Evolutionary conservation across 2,888 invertebrate species (phyloP).

Genomic region (Caenorhabditis sinica): DNA sequence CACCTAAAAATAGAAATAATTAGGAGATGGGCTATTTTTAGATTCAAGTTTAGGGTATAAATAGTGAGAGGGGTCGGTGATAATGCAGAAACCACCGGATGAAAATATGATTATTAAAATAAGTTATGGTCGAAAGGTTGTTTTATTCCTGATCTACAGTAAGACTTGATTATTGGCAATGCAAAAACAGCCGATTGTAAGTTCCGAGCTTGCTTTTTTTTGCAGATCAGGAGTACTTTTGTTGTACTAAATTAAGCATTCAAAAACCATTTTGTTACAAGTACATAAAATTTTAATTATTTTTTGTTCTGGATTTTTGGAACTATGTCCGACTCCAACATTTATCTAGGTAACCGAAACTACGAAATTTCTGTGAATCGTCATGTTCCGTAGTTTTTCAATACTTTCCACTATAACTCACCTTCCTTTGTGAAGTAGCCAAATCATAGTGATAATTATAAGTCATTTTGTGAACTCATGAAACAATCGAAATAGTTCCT

Average conservation of each 20-base stretch:
- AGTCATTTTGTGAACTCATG: constrained; percentile 45
- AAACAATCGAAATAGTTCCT: constrained; percentile 25
- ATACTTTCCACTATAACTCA: constrained; percentile 11
- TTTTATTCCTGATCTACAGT: too few species aligned
- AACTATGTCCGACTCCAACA: too few species aligned
- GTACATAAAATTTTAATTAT: too few species aligned
- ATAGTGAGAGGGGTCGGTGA: not conserved
- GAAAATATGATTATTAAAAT: not conserved
- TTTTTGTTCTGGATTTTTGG: too few species aligned
- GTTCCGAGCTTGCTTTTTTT: too few species aligned
- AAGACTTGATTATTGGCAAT: too few species aligned
- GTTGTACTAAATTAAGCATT: too few species aligned
- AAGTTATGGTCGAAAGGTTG: too few species aligned
- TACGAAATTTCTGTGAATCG: too few species aligned
- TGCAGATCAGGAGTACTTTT: too few species aligned
- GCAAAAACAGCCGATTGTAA: too few species aligned
- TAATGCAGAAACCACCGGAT: not conserved
- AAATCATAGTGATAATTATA: constrained; percentile 73
- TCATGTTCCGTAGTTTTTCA: not conserved
- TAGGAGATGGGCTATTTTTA: constrained; percentile 25
- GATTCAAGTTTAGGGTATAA: constrained; percentile 6
- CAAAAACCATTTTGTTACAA: too few species aligned
- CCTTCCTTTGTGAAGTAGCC: constrained; percentile 68
- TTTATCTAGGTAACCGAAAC: not conserved
- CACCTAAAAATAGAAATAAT: constrained; percentile 55